Evolutionary conservation across 1,140 invertebrate species (phyloP), one percentile per base, ranked within the genome.

Genomic region (Hypothenemus hampei): DNA sequence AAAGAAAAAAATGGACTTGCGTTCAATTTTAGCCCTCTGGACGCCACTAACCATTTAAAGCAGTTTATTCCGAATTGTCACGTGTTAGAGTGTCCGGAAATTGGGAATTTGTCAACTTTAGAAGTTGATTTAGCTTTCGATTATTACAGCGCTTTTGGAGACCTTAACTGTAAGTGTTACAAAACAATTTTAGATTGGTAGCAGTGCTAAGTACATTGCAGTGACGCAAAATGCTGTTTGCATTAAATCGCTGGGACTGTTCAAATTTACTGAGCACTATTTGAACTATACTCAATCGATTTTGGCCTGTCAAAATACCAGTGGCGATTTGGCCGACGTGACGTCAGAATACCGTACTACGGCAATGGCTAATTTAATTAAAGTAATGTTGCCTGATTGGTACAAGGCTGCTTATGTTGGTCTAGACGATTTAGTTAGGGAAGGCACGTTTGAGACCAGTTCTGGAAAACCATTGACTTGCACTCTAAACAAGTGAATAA

Each of bases 51-150:
- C 39, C 61, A 33, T 7, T 39, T 19, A 5, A 43, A 45, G 37
- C n/a, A 15, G 8, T 40, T 13, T 21, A 36, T 41, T 7, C 19
- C 31, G 16, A 65, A 63, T 66, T 61, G 69, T 70, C 43, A 76
- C 71, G 66, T 80, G 2, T 63, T 83, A 2, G 73, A 75, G n/a
- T 84, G 82, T 63, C 78, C 82, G 2, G 80, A 82, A 67, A 68
- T 69, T 6, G 22, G 16, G n/a, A 76, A 77, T n/a, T n/a, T n/a
- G 37, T 75, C 74, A 20, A 62, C 72, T 1, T 54, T 84, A 5
- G 63, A 68, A 4, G 72, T 75, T 41, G 77, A 80, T 60, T 66
- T 72, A 3, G 73, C 71, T 60, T 81, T 75, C 53, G 76, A 78
- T 69, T 82, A 83, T 62, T 79, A 82, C 53, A 83, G 78, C 56